These are phyloP conservation scores for Anastatus disparis DNA, from an alignment of 1,140 invertebrate genomes.

Conservation along the genomic window DNA sequence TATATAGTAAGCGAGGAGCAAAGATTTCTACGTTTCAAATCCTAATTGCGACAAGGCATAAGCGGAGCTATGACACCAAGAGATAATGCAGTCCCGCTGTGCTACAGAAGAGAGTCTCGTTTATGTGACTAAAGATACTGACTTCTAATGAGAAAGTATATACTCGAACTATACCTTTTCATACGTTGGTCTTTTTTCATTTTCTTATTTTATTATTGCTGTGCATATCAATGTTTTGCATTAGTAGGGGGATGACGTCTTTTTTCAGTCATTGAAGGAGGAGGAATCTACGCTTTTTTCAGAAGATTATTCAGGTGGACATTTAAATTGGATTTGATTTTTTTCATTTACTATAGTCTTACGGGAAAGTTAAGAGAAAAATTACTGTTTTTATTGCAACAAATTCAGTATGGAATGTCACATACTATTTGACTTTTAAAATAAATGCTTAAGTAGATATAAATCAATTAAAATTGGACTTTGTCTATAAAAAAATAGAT, in stretches of 20 bases:
- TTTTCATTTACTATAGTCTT: background rate
- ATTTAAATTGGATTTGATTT: conserved; percentile 14
- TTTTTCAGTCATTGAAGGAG: background rate
- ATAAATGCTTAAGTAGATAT: background rate
- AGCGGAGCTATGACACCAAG: conserved; percentile 1
- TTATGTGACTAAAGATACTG: conserved; percentile 18
- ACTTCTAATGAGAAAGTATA: conserved; percentile 24
- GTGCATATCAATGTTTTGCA: background rate
- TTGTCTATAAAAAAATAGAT: no score
- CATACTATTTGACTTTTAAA: no score
- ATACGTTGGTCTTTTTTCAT: background rate
- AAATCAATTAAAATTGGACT: no score
- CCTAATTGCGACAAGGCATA: conserved; percentile 26
- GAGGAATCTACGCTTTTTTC: background rate
- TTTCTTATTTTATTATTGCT: background rate
- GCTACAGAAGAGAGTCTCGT: no score
- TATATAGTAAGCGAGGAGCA: background rate
- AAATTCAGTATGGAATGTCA: no score
- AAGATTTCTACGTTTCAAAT: conserved; percentile 16
- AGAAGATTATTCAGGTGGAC: background rate
- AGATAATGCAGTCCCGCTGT: conserved; percentile 5
- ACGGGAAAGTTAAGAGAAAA: no score
- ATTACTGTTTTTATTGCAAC: no score
- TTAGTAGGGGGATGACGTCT: background rate
- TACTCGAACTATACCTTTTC: conserved; percentile 2